Evolutionary conservation across 2,113 vertebrate species (phyloP), one percentile per base, ranked within the genome.

Genomic region (Marcusenius ussheri): DNA sequence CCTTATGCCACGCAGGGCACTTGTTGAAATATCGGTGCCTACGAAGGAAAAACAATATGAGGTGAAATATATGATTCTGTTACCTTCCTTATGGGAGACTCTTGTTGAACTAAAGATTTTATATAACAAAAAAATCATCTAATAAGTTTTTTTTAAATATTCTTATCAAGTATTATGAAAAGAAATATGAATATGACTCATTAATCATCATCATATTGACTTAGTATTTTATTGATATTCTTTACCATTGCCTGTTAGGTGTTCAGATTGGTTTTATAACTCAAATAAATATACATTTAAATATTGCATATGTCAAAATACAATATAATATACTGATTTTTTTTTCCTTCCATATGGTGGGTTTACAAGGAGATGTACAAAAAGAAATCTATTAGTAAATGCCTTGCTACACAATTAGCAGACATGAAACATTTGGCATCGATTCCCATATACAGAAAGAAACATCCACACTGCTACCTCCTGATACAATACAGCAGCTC

Each of bases 401-500:
- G 96, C 96, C 95, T 95, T 96, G 95, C 94, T 74, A 93, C 92
- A 92, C 93, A 95, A 96, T 96, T 96, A 96, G 95, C 96, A 96
- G 95, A 96, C 94, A 93, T 92, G 93, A 93, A 89, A 91, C 90
- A 93, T 91, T 96, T 96, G 96, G 96, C 96, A 95, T 91, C 91
- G 93, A 92, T 49, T 94, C 93, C 91, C 93, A 90, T 93, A 95
- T 92, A 95, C 95, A 96, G 96, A 96, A 95, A 95, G 94, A 93
- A 96, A 94, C 90, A 93, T 94, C 95, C 95, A 95, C 94, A 94
- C 96, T 96, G 96, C 93, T 94, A 93, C 93, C 92, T 95, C 95
- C 95, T 96, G 96, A 96, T 96, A 96, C 96, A 96, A 96, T 96
- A 96, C 94, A 96, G 93, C 94, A 93, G 94, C 93, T 95, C 91